A percentile compares a stretch with the other conserved stretches of the same genome.
Evolutionary conservation across 2,113 vertebrate species (phyloP).

Genomic region (Xenotilapia flavipinnis): DNA sequence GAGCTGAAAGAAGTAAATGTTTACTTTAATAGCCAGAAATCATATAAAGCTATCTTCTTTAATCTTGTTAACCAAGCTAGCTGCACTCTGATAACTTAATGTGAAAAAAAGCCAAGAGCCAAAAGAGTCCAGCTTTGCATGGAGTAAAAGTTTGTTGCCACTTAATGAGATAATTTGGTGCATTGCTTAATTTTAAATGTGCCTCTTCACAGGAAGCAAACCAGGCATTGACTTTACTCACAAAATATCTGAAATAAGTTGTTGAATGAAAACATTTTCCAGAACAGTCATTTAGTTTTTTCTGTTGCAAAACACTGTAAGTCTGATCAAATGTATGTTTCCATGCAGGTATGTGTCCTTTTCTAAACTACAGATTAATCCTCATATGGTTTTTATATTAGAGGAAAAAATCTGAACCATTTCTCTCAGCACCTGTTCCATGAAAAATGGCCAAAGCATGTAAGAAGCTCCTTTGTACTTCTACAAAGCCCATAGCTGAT

Average conservation of each 20-base stretch:
- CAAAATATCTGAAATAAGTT: not conserved
- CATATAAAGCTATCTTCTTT: not conserved
- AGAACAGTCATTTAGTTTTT: not conserved
- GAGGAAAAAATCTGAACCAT: constrained; percentile 1
- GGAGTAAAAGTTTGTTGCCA: not conserved
- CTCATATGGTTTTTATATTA: constrained; percentile 43
- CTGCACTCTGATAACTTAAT: not conserved
- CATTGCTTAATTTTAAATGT: not conserved
- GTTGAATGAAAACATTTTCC: not conserved
- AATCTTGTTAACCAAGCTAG: not conserved
- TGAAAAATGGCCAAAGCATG: constrained; percentile 27
- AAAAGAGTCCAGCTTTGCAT: not conserved
- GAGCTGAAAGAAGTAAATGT: not conserved
- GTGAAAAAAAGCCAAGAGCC: not conserved
- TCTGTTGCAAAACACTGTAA: not conserved
- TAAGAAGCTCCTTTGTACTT: constrained; percentile 24
- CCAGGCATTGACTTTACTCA: not conserved
- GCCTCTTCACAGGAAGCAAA: not conserved
- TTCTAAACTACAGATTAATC: not conserved
- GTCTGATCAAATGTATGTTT: constrained; percentile 8
- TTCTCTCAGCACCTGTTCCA: constrained; percentile 57
- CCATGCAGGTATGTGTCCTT: not conserved
- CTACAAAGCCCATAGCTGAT: not conserved
- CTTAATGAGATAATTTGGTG: not conserved
- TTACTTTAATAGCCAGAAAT: not conserved